Conservation (phyloP, 92 coral and sea anemone species). For the Porites evermanni region DNA sequence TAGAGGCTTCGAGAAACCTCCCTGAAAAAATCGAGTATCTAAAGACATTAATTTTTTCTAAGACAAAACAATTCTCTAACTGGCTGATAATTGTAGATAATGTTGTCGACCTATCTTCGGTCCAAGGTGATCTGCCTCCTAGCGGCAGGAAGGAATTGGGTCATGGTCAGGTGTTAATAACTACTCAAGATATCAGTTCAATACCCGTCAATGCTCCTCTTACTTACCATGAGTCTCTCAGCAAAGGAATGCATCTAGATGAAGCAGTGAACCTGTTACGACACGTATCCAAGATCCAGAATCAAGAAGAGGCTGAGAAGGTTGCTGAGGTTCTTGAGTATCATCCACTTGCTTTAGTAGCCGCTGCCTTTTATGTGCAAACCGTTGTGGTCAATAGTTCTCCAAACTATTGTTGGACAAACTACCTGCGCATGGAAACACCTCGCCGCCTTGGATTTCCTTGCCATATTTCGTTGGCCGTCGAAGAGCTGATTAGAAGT, state of each 20-base stretch:
- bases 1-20: too few species aligned
- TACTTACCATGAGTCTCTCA: conserved; percentile 12
- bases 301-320: not conserved
- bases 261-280: not conserved
- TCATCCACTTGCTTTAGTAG: conserved; percentile 74
- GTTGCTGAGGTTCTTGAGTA: conserved; percentile 56
- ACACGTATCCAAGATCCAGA: conserved; percentile 1
- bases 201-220: conserved; percentile 14
- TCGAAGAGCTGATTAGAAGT: conserved; percentile 17
- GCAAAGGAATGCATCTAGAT: conserved; percentile 34
- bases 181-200: conserved; percentile 11
- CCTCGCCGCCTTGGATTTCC: too few species aligned
- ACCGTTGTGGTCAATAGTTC: not conserved
- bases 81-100: conserved; percentile 46
- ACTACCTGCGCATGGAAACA: too few species aligned
- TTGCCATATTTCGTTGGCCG: conserved; percentile 45
- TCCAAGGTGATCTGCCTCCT: conserved; percentile 28
- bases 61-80: conserved; percentile 23
- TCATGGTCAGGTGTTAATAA: conserved; percentile 42
- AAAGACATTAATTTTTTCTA: conserved; percentile 26
- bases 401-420: conserved; percentile 10
- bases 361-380: conserved; percentile 62
- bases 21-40: conserved; percentile 49
- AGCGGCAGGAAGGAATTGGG: conserved; percentile 26
- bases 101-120: conserved; percentile 5